These are phyloP conservation scores for Macroramphosus scolopax DNA, from an alignment of 2,797 vertebrate genomes.

Conservation along the genomic window DNA sequence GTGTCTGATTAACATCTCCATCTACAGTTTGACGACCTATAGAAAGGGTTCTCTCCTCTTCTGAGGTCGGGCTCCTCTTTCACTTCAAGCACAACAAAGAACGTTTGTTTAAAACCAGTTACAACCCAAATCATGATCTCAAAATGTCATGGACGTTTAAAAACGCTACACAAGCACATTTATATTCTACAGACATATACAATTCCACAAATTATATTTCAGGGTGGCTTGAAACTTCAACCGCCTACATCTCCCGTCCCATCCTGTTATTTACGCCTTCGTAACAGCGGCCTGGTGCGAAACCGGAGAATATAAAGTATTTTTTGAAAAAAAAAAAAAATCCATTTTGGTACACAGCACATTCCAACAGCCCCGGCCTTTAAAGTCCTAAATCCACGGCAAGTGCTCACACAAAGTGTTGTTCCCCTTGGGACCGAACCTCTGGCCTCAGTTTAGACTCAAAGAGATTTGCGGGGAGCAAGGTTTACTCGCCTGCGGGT, in stretches of 20 bases:
- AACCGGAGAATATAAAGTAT: constrained; percentile 9
- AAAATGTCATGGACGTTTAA: background rate
- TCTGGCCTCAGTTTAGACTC: constrained; percentile 62
- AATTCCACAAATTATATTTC: too few species aligned
- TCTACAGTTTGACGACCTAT: too few species aligned
- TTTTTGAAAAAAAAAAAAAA: constrained; percentile 15
- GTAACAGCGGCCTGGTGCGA: constrained; percentile 1
- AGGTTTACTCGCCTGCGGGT: constrained; percentile 50
- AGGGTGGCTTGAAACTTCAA: too few species aligned
- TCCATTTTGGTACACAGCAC: constrained; percentile 18
- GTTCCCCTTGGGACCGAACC: constrained; percentile 49
- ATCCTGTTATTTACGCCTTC: too few species aligned
- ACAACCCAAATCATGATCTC: background rate
- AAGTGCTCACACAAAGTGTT: constrained; percentile 61
- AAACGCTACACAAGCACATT: constrained; percentile 5
- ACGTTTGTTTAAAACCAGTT: too few species aligned
- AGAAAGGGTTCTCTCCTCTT: too few species aligned
- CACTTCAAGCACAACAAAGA: background rate
- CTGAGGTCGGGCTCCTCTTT: too few species aligned
- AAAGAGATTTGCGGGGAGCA: constrained; percentile 55
- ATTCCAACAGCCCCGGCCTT: constrained; percentile 39
- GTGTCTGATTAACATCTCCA: too few species aligned
- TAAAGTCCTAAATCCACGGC: constrained; percentile 48
- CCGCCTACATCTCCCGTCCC: too few species aligned
- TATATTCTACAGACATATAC: background rate